Evolutionary conservation across 2,797 vertebrate species (phyloP).

Genomic region (Leptatherina wallacei): DNA sequence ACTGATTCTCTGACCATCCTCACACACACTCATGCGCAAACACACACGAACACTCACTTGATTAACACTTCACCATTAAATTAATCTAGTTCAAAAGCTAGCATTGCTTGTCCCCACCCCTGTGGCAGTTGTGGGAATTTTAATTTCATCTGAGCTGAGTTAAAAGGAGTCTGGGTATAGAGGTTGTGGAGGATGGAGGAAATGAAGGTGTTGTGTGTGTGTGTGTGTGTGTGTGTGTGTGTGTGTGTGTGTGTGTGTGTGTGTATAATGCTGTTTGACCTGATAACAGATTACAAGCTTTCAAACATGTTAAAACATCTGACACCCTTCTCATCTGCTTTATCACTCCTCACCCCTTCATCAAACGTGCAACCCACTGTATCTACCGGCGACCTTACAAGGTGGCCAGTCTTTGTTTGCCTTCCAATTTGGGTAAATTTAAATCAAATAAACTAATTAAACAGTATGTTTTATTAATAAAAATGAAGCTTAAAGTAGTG

Average conservation of each 20-base stretch:
- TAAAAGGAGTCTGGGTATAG: slow-evolving; percentile 74
- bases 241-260: slow-evolving; percentile 29
- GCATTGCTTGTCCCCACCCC: slow-evolving; percentile 61
- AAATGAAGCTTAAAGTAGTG: neutral
- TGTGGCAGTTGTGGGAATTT: slow-evolving; percentile 74
- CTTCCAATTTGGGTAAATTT: slow-evolving; percentile 22
- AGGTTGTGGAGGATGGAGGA: slow-evolving; percentile 53
- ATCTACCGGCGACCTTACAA: slow-evolving; percentile 30
- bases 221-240: slow-evolving; percentile 22
- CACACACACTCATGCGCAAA: slow-evolving; percentile 22
- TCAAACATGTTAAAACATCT: slow-evolving; percentile 71
- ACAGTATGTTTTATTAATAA: slow-evolving; percentile 20
- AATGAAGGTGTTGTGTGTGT: slow-evolving; percentile 35
- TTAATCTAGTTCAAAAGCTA: slow-evolving; percentile 79
- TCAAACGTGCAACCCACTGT: slow-evolving; percentile 44
- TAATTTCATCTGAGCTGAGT: slow-evolving; percentile 76
- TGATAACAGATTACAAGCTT: slow-evolving; percentile 80
- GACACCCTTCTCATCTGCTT: slow-evolving; percentile 68
- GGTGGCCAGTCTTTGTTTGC: slow-evolving; percentile 51
- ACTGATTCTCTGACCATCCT: slow-evolving; percentile 58
- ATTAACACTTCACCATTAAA: slow-evolving; percentile 80
- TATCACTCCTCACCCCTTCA: slow-evolving; percentile 45
- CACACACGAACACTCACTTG: slow-evolving; percentile 57
- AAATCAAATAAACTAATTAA: slow-evolving; percentile 28
- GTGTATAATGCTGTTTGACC: slow-evolving; percentile 67